Percentiles rank a stretch among this genome's conserved stretches.
Conservation (phyloP, 2,888 invertebrate genomes). For the Cantharis nigra region DNA sequence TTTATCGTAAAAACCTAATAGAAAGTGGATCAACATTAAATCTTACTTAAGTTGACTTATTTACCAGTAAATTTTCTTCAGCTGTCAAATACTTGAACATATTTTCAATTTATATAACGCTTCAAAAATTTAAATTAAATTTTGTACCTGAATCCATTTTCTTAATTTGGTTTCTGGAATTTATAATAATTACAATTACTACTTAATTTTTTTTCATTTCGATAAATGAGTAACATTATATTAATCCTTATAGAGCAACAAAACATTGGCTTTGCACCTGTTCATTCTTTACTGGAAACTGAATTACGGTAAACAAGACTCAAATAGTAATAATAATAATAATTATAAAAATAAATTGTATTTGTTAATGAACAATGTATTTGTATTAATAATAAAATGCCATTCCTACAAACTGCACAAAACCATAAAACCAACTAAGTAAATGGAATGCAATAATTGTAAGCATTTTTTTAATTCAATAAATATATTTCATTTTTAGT, state of each 20-base stretch:
- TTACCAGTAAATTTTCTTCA: background rate
- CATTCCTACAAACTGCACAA: background rate
- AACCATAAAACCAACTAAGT: background rate
- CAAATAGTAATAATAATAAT: conserved; percentile 2
- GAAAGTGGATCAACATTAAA: conserved; percentile 2
- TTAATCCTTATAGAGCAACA: background rate
- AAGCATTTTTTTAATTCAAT: background rate
- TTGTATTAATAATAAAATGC: background rate
- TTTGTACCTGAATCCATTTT: background rate
- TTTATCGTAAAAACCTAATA: background rate
- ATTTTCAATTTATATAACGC: background rate
- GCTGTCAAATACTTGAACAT: background rate
- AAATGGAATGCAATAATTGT: background rate
- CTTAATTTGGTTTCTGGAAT: background rate
- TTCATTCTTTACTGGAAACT: background rate
- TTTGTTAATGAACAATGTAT: background rate
- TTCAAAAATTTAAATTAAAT: background rate
- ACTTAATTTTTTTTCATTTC: background rate
- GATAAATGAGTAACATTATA: background rate
- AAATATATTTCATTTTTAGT: background rate
- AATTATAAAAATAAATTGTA: conserved; percentile 2
- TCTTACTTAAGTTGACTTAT: background rate
- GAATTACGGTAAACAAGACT: background rate
- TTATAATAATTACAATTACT: background rate
- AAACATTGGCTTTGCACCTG: background rate